Base-by-base conservation (phyloP, 2,888 invertebrate genomes). In the Folsomia manolachei region DNA sequence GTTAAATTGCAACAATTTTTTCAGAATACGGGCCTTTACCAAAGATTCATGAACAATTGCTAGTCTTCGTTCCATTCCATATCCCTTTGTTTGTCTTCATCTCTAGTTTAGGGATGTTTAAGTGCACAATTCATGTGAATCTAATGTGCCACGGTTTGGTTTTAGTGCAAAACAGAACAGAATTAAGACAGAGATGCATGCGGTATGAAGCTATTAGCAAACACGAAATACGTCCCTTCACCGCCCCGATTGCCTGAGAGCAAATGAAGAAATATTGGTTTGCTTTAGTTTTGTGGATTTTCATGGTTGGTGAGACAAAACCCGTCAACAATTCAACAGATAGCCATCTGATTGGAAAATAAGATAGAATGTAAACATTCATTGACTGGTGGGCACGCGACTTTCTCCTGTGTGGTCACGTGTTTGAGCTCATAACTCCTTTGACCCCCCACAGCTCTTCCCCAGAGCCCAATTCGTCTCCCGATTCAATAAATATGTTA, bases 281-380 rank as follows among this genome's bases (percentile, higher is more conserved):
- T 56, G 52, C 25, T 21, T 19, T 7, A n/a, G n/a, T 9, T 23
- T 51, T 64, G 70, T 61, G 65, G 71, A 68, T 70, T 63, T 61
- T 61, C 63, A n/a, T 65, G 76, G 74, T 71, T 62, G 69, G 71
- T 75, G 70, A 71, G 70, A 67, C 71, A 70, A 62, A 67, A 69
- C 19, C 65, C 74, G 71, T 77, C 77, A 77, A 75, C 77, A 74
- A 71, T 71, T 77, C 77, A 77, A 75, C 77, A 74, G 72, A 74
- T 75, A 71, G 70, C 56, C 39, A n/a, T 62, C 39, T 72, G 72
- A 73, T 73, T 71, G 76, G 71, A 74, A 76, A 72, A 67, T 74
- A 73, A 72, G 72, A 71, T 71, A 72, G 72, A 78, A 72, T 76
- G 76, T 78, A 76, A 78, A 78, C 78, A 78, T 78, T 76, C 73